These are phyloP conservation scores for Zaprionus africanus DNA, from an alignment of 1,140 invertebrate genomes.

Conservation along the genomic window DNA sequence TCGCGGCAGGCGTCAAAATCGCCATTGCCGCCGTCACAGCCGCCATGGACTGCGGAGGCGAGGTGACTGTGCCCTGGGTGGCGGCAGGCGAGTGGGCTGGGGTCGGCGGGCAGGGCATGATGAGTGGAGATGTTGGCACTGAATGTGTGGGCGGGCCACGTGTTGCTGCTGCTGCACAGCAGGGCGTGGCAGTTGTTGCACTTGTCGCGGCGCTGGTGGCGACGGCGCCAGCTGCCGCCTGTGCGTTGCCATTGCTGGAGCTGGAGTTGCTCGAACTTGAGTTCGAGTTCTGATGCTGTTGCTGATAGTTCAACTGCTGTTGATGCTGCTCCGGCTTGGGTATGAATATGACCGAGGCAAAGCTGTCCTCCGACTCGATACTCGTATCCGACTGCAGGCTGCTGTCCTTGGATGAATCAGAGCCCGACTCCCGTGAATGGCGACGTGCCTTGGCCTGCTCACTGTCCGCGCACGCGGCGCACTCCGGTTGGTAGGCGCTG, in stretches of 20 bases:
- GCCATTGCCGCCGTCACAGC: slow-evolving; percentile 77
- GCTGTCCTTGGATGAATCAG: slow-evolving; percentile 95
- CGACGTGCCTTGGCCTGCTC: slow-evolving; percentile 78
- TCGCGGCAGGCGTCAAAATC: slow-evolving; percentile 69
- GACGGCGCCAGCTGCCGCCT: slow-evolving; percentile 23
- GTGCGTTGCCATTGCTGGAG: slow-evolving; percentile 62
- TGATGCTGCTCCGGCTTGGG: slow-evolving; percentile 87
- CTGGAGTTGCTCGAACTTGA: slow-evolving; percentile 84
- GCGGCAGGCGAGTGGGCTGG: slow-evolving; percentile 83
- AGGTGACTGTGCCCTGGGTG: slow-evolving; percentile 63
- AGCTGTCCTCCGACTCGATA: slow-evolving; percentile 96
- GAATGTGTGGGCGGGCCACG: slow-evolving; percentile 84
- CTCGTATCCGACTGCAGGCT: slow-evolving; percentile 96
- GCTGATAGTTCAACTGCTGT: slow-evolving; percentile 74
- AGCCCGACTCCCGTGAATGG: slow-evolving; percentile 92
- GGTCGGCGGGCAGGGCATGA: slow-evolving; percentile 85
- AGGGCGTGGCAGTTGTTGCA: not conserved
- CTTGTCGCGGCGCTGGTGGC: slow-evolving; percentile 11
- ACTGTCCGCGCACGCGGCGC: slow-evolving; percentile 56
- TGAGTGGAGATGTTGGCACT: slow-evolving; percentile 89
- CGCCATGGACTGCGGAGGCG: slow-evolving; percentile 68
- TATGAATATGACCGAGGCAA: slow-evolving; percentile 95
- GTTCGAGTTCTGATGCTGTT: slow-evolving; percentile 85
- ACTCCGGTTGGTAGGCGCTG: slow-evolving; percentile 78
- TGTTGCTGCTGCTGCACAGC: not conserved